Conservation (phyloP, 2,888 invertebrate genomes). For the Xestia sexstrigata region DNA sequence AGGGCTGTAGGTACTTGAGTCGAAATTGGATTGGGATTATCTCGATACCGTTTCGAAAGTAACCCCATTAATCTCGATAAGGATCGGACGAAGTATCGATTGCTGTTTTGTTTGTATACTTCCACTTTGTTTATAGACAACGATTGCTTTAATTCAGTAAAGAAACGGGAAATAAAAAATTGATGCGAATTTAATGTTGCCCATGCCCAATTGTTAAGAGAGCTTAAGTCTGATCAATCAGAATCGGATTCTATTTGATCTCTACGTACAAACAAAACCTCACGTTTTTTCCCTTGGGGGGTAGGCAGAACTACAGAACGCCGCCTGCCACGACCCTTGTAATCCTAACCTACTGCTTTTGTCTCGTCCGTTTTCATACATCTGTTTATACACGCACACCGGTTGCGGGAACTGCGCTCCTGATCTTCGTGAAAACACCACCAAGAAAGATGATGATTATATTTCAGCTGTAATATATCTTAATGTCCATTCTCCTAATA, state of each 20-base stretch:
- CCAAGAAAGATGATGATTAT: neutral
- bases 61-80: constrained; percentile 71
- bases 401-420: neutral
- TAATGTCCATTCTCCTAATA: neutral
- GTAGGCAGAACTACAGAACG: neutral
- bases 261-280: neutral
- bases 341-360: neutral
- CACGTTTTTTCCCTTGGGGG: neutral
- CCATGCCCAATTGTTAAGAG: neutral
- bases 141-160: constrained; percentile 32
- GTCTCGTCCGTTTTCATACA: neutral
- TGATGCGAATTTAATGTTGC: constrained; percentile 5
- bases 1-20: constrained; percentile 69
- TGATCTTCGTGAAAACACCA: neutral
- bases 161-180: constrained; percentile 18
- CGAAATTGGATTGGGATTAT: constrained; percentile 76
- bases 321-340: neutral
- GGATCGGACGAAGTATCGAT: constrained; percentile 61
- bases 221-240: neutral
- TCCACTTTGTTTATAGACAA: constrained; percentile 44
- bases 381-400: neutral
- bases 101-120: constrained; percentile 62
- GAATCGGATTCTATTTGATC: neutral
- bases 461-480: neutral
- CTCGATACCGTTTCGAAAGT: constrained; percentile 68